Base-by-base conservation (phyloP, 2,888 invertebrate genomes). In the Lasioglossum figueresi region DNA sequence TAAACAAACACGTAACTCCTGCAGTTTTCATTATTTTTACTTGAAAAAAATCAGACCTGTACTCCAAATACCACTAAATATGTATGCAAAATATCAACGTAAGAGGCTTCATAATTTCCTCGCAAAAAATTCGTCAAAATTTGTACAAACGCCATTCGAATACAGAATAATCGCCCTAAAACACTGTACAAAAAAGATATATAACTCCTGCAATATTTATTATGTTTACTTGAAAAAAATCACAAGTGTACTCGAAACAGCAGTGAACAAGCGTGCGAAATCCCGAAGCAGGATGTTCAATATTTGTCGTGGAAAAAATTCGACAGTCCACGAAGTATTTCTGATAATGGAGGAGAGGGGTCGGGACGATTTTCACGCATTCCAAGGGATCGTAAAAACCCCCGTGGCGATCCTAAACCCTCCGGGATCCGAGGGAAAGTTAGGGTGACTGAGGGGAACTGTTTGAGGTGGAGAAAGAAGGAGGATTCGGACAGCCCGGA, bases 401-500 rank as follows among this genome's bases (percentile, higher is more conserved):
- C 40, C 19, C 12, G 23, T 27, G 27, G 56, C 8, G 23, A 12
- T 5, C 52, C 8, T 52, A 23, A 10, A 52, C 8, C 37, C 34
- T 63, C 10, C 10, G n/a, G n/a, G 45, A 37, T 10, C 5, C 48
- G 8, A 37, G 12, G 59, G 6, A 34, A n/a, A 31, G 12, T 14
- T 4, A 16, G 48, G 14, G n/a, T 4, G 14, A 16, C 16, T 12
- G 59, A 6, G 52, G 34, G n/a, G 27, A 40, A 34, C 19, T 12
- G 48, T 52, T 8, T 16, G 23, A 16, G 16, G 31, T 56, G 56
- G 31, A 43, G 68, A 59, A 77, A 86, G 82, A 78, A 81, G 75
- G 66, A 73, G 59, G 76, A 66, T 83, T 84, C 73, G 82, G 76
- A 75, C 70, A 48, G 70, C 27, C 45, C 16, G 79, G 83, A 81